These are phyloP conservation scores for Drosophila picticornis DNA, from an alignment of 2,888 invertebrate genomes.

Conservation along the genomic window DNA sequence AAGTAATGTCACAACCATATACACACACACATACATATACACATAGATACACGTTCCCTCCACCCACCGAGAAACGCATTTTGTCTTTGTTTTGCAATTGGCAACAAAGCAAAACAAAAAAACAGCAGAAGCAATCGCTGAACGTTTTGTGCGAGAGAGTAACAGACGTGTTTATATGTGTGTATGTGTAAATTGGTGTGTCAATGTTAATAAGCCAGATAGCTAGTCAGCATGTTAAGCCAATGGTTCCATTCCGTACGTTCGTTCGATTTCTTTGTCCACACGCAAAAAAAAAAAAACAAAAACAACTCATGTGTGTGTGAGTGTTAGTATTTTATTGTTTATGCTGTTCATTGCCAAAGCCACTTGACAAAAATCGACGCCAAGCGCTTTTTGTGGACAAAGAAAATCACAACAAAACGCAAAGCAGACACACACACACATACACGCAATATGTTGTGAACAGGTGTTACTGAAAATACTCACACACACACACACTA, in stretches of 20 bases:
- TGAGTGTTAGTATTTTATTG: conserved; percentile 51
- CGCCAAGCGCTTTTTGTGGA: conserved; percentile 45
- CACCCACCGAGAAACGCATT: conserved; percentile 52
- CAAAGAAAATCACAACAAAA: conserved; percentile 61
- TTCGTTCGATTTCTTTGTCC: conserved; percentile 58
- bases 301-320: conserved; percentile 17
- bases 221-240: conserved; percentile 38
- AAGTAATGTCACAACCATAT: conserved; percentile 61
- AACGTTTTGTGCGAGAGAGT: conserved; percentile 21
- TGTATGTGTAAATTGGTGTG: conserved; percentile 33
- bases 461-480: conserved; percentile 69
- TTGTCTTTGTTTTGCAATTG: conserved; percentile 72
- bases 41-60: not conserved
- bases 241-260: conserved; percentile 36
- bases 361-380: conserved; percentile 75
- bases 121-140: conserved; percentile 21
- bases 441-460: conserved; percentile 20
- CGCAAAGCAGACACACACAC: conserved; percentile 29
- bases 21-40: conserved; percentile 3
- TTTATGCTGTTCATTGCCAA: conserved; percentile 75
- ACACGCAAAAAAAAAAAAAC: conserved; percentile 30
- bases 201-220: conserved; percentile 67
- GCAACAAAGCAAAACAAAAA: conserved; percentile 26
- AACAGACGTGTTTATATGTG: conserved; percentile 7
- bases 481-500: conserved; percentile 12